Base-by-base conservation (phyloP, 2,797 vertebrate genomes). In the Pangasius macronema region DNA sequence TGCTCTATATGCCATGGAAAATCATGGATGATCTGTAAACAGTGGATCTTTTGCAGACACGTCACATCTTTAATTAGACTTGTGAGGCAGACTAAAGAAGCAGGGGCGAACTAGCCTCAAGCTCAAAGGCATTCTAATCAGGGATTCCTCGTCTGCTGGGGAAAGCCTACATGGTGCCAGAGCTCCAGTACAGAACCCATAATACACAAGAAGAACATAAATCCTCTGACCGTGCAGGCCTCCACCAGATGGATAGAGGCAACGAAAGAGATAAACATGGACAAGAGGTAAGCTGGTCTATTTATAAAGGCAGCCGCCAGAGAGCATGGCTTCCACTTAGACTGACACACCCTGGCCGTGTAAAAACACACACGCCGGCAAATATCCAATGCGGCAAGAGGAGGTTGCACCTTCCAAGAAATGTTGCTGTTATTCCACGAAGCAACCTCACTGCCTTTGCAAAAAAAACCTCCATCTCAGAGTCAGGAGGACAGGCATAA, bases 291-390 rank as follows among this genome's bases (percentile, higher is more conserved):
- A 87, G 76, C 85, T 39, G 68, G n/a, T 65, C 51, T 90, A 89
- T 90, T 89, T 90, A 91, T 85, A 88, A 87, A 86, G 80, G 82
- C 87, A 79, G 82, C 79, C 81, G 79, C 79, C 70, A 90, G 79
- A 90, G 82, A 87, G 76, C 81, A 88, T 84, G 86, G 79, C 86
- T 89, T 89, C 86, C 77, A 73, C 84, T 86, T 85, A 86, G 85
- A 82, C 82, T 27, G 84, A 86, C 86, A 86, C 84, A 51, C 87
- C 85, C 73, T 83, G 87, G 67, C 79, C 53, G 65, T 84, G 83
- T 67, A 90, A 84, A 72, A 83, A 79, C 84, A 88, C 75, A 80
- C 67, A 68, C 1, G 18, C 84, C 65, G 84, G 84, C 87, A 92
- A 88, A 61, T 49, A 89, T 87, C 77, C 70, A 87, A 30, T 59